Evolutionary conservation across 2,888 invertebrate genomes (phyloP), one percentile per base, ranked within the genome.

Genomic region (Tortricodes alternella): DNA sequence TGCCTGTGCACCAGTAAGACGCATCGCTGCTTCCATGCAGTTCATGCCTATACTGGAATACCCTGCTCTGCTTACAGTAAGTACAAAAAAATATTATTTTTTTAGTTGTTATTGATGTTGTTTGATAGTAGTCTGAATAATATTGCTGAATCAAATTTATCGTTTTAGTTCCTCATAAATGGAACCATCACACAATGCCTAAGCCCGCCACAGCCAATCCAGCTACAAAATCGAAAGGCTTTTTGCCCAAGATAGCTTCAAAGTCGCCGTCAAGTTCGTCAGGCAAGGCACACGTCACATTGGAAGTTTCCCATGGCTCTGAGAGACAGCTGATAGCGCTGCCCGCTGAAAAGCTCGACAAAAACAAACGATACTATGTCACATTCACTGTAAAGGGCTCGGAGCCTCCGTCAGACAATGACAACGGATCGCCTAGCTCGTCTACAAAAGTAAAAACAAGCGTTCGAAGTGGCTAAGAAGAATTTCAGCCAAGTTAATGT

Each of bases 301-400:
- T 97, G 62, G 96, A 97, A 83, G 92, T 97, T 50, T 95, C 95
- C 51, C 96, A 96, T 70, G 97, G 97, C 35, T 93, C 94, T 52
- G 96, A 96, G 74, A 95, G 95, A 75, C 96, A 96, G 80, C 92
- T 97, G 64, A 97, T 97, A 75, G 95, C 96, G 69, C 91, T 97
- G 80, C 97, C 97, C 49, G 95, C 97, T 15, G 96, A 97, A 73
- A 94, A 94, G 77, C 86, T 97, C 70, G 97, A 97, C 80, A 96
- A 95, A 76, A 96, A 95, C 78, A 97, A 97, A 84, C 93, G 96
- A 75, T 98, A 97, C 85, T 97, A 96, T 81, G 97, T 98, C 58
- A 97, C 97, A 46, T 97, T 98, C 77, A 97, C 97, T 23, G 96
- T 98, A 2, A 96, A 96, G 81, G 96, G 96, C 46, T 93, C 93